These are phyloP conservation scores for Strix uralensis DNA, from an alignment of 2,113 vertebrate species.

Conservation along the genomic window DNA sequence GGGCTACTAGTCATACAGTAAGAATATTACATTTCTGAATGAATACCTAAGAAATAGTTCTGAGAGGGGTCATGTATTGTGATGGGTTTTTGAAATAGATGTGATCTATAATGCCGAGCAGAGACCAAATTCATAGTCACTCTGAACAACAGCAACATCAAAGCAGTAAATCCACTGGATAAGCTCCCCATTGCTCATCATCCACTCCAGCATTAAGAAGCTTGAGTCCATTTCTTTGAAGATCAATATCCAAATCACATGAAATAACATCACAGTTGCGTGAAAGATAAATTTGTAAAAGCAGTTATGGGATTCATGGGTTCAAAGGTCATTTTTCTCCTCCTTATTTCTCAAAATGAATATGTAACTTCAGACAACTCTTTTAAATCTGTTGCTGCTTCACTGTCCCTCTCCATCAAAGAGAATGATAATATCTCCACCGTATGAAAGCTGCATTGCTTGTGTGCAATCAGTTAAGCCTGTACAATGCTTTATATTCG, in stretches of 20 bases:
- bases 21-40: not conserved
- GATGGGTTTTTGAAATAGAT: not conserved
- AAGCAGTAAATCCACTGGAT: not conserved
- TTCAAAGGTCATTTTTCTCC: not conserved
- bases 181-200: not conserved
- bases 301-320: not conserved
- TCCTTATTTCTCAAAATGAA: not conserved
- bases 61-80: not conserved
- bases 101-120: not conserved
- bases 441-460: not conserved
- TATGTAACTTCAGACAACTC: not conserved
- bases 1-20: not conserved
- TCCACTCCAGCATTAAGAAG: not conserved
- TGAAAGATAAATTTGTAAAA: not conserved
- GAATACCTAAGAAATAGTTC: not conserved
- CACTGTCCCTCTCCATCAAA: not conserved
- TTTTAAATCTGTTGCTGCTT: not conserved
- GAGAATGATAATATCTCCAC: not conserved
- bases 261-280: not conserved
- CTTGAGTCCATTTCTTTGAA: not conserved
- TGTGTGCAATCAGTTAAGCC: not conserved
- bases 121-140: not conserved
- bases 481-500: not conserved
- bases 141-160: not conserved
- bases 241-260: not conserved